These are phyloP conservation scores for Pseudorectes ferrugineus DNA, from an alignment of 2,113 vertebrate species.

Conservation along the genomic window DNA sequence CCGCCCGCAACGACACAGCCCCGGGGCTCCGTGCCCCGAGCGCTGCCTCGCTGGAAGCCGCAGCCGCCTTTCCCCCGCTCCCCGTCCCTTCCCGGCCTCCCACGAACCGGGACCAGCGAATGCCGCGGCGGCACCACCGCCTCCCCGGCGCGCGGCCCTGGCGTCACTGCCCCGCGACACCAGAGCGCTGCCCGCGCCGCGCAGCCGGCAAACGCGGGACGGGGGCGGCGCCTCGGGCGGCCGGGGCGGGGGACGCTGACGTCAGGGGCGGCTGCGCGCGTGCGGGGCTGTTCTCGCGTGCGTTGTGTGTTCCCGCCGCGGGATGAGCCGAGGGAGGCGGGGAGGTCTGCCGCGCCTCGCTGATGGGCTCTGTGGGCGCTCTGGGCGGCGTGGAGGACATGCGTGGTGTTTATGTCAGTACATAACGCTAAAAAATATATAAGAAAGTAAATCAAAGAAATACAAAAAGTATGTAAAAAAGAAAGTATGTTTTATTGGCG, in stretches of 20 bases:
- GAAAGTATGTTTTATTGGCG: fast-evolving
- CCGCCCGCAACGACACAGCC: not conserved
- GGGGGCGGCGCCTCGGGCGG: not conserved
- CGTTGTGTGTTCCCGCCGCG: not conserved
- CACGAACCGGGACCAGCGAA: not conserved
- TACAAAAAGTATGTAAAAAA: no score
- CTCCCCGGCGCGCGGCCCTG: not conserved
- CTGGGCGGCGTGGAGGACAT: no score
- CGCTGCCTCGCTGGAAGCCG: no score
- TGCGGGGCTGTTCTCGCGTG: not conserved
- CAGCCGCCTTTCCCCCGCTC: no score
- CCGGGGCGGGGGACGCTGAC: not conserved
- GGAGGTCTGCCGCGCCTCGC: no score
- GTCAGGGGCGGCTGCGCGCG: not conserved
- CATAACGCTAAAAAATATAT: fast-evolving
- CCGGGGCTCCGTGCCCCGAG: not conserved
- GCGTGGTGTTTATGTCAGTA: fast-evolving
- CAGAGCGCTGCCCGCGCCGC: fast-evolving
- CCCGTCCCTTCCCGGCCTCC: not conserved
- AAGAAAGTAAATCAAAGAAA: no score
- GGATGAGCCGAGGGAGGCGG: no score
- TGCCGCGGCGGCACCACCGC: not conserved
- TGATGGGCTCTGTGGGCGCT: no score
- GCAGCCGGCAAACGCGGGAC: no score
- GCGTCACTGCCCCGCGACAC: not conserved